phyloP scores from a whole-genome alignment of 1,140 invertebrate genomes.

The Andricus grossulariae region DNA sequence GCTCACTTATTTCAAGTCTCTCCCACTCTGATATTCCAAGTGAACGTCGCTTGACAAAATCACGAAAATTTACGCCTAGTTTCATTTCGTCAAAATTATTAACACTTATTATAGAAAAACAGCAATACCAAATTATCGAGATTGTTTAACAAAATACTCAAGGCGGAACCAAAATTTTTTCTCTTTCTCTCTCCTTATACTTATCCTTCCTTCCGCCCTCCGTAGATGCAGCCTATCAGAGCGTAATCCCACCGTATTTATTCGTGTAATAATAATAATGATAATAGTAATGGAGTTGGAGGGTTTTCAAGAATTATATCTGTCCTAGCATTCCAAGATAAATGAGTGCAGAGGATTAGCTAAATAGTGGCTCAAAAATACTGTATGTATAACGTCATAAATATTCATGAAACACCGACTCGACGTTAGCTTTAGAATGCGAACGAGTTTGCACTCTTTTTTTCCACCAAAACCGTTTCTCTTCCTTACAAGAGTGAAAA shows the following conservation, averaged over 20 bases:
- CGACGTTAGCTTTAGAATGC: constrained; percentile 56
- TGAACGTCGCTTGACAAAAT: too few relatives aligned
- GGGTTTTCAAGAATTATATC: constrained; percentile 75
- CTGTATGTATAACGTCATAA: constrained; percentile 76
- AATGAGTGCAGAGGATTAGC: constrained; percentile 76
- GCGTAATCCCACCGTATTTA: constrained; percentile 72
- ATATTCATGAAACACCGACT: constrained; percentile 74
- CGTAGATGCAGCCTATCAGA: constrained; percentile 51
- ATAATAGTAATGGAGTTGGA: constrained; percentile 72
- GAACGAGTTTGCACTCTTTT: constrained; percentile 56
- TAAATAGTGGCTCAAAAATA: constrained; percentile 77
- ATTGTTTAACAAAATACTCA: too few relatives aligned
- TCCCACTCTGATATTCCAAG: too few relatives aligned
- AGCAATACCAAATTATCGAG: too few relatives aligned
- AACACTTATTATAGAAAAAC: too few relatives aligned
- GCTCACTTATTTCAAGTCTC: too few relatives aligned
- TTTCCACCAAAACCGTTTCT: constrained; percentile 52
- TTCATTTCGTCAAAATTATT: too few relatives aligned
- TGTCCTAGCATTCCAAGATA: constrained; percentile 75
- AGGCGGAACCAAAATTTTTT: too few relatives aligned
- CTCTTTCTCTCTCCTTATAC: background rate
- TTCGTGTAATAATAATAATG: constrained; percentile 73
- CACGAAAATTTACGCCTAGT: too few relatives aligned
- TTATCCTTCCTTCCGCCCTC: constrained; percentile 39
- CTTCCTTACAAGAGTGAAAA: background rate